Base-by-base conservation (phyloP, 2,888 invertebrate genomes). In the Nemapogon koenigi region DNA sequence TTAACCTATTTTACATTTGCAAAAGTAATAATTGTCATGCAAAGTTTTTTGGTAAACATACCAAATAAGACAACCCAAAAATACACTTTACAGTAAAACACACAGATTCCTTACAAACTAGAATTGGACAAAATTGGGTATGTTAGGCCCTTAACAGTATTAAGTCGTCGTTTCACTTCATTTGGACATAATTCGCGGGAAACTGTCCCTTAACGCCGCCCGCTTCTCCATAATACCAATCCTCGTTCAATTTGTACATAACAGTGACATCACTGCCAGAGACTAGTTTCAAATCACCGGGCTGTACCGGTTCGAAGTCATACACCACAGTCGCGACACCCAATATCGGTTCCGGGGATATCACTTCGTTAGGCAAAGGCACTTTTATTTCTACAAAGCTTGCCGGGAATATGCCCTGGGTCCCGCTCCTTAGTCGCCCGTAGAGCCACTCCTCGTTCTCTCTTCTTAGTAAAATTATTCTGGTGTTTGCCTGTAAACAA, bases 381-480 rank as follows among this genome's bases (percentile, higher is more conserved):
- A 89, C 83, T 58, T 86, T 85, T 31, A 93, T 70, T 49, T 91
- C 85, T 45, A 94, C 82, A 65, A 90, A 94, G 64, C 85, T 90
- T 15, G 81, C 75, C 1, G 94, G 94, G 68, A 94, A 94, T 48
- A 94, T 86, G 26, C 94, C 94, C 58, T 87, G 85, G 41, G 81
- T 79, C 42, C 84, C 86, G 48, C 62, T 67, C 38, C 83, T 83
- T 38, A 87, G 66, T 48, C 83, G 82, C 4, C 94, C 94, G 56
- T 82, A 85, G 45, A 89, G 68, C 94, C 94, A 95, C 47, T 91
- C 91, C 19, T 83, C 81, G 56, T 91, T 90, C 16, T 92, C 78
- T 52, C 84, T 81, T 51, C 84, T 82, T 48, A 88, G 59, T 50
- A 94, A 65, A 47, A 85, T 81, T 41, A 95, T 86, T 46, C 83